These are phyloP conservation scores for Litocranius walleri DNA, from an alignment of 2,113 vertebrate species.

Conservation along the genomic window DNA sequence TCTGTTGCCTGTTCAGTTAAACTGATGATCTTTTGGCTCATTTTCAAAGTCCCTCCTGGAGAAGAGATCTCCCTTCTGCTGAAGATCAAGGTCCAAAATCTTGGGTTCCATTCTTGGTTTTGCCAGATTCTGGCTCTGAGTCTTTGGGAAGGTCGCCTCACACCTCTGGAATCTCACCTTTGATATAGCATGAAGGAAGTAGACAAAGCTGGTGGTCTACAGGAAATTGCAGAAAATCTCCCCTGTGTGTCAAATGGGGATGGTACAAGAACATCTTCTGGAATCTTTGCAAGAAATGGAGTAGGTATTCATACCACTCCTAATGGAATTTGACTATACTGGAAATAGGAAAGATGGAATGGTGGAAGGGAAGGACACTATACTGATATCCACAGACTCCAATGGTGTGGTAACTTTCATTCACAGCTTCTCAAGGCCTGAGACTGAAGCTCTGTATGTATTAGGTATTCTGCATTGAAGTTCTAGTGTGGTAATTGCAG, in stretches of 20 bases:
- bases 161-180: background rate
- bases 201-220: background rate
- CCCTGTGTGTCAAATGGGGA: conserved; percentile 79
- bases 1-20: background rate
- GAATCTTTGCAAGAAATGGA: conserved; percentile 80
- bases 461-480: background rate
- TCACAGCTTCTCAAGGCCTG: conserved; percentile 82
- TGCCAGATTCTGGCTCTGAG: background rate
- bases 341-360: conserved; percentile 86
- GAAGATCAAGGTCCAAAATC: background rate
- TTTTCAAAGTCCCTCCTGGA: background rate
- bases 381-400: conserved; percentile 77
- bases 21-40: background rate
- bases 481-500: background rate
- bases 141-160: background rate
- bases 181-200: background rate
- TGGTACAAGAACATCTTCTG: conserved; percentile 76
- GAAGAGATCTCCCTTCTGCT: background rate
- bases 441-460: conserved; percentile 82
- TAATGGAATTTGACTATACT: conserved; percentile 76
- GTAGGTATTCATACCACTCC: conserved; percentile 80
- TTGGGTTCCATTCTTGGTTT: background rate
- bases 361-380: conserved; percentile 84
- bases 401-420: conserved; percentile 85
- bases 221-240: background rate